A percentile compares a stretch with the other conserved stretches of the same genome.
Conservation (phyloP, 2,888 invertebrate genomes). For the Emmelina monodactyla region DNA sequence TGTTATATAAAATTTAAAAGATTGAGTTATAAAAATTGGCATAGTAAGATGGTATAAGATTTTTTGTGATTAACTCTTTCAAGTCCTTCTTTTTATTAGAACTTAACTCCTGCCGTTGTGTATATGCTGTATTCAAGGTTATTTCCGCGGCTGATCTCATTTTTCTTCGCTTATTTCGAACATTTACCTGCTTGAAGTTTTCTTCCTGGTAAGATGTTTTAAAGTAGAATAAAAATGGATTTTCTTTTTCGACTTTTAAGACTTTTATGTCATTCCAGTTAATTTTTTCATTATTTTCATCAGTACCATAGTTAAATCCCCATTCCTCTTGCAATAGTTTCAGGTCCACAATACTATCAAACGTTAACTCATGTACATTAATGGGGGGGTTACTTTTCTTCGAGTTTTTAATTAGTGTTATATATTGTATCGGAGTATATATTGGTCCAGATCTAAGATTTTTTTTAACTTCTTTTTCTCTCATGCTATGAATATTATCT, state of each 20-base stretch:
- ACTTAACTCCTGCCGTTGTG: slow-evolving; percentile 8
- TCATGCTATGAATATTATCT: slow-evolving; percentile 22
- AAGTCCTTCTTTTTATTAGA: slow-evolving; percentile 14
- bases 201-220: slow-evolving; percentile 3
- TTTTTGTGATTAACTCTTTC: slow-evolving; percentile 8
- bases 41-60: slow-evolving; percentile 10
- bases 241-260: slow-evolving; percentile 6
- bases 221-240: slow-evolving; percentile 6
- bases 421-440: slow-evolving; percentile 15
- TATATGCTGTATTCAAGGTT: slow-evolving; percentile 7
- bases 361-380: slow-evolving; percentile 4
- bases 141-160: slow-evolving; percentile 7
- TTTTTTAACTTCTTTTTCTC: slow-evolving; percentile 20
- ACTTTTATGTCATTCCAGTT: slow-evolving; percentile 10
- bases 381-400: slow-evolving; percentile 1
- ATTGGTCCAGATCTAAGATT: slow-evolving; percentile 18
- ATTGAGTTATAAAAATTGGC: slow-evolving; percentile 8
- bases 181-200: slow-evolving; percentile 3
- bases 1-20: no score
- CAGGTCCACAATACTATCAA: slow-evolving; percentile 3
- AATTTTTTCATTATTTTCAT: slow-evolving; percentile 4
- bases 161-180: slow-evolving; percentile 15
- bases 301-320: slow-evolving; percentile 6
- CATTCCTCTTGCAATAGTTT: slow-evolving; percentile 14
- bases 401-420: slow-evolving; percentile 7